Base-by-base conservation (phyloP, 2,113 vertebrate species). In the Setophaga coronata region DNA sequence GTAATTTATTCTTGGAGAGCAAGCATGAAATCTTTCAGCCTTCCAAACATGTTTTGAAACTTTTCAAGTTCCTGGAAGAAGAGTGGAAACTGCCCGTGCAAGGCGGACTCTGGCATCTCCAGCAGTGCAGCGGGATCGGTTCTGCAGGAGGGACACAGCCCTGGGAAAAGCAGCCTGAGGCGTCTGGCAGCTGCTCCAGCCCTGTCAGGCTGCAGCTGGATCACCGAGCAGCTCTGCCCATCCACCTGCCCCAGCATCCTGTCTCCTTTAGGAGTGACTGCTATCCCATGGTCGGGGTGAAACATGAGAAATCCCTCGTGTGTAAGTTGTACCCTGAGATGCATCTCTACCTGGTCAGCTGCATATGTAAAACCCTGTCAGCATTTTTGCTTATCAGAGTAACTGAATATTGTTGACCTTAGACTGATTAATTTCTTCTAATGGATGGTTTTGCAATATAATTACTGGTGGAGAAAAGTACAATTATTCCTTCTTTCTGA, bases 181-280 rank as follows among this genome's bases (percentile, higher is more conserved):
- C 9, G 1, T 47, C 76, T 57, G 29, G 24, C 50, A 40, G 11
- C 74, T 51, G 48, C 69, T 57, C 36, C 70, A 4, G n/a, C 36
- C 0, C 50, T 36, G 33, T 6, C 61, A 23, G 57, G 34, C 66
- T 21, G 50, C 70, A 77, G 82, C 42, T 25, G 12, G 15, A 65
- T 25, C 66, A 1, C 5, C 0, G 0, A 48, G 73, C 0, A 0
- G 51, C 0, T 0, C 28, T 71, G 69, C 45, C 40, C 40, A 2
- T 7, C 51, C 42, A 21, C 14, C 54, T 54, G 18, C 51, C 42
- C 36, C 2, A 1, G 25, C 19, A 15, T 51, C 57, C 36, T 17
- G 9, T 36, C 53, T 60, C 34, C 85, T 71, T 24, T 20, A 20
- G 31, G 24, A 77, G 64, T 31, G 33, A 25, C 50, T 58, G n/a